A percentile compares a stretch with the other conserved stretches of the same genome.
Evolutionary conservation across 37 sponge, comb jelly and placozoan genomes (phyloP).

Genomic region (Trichoplax adhaerens): DNA sequence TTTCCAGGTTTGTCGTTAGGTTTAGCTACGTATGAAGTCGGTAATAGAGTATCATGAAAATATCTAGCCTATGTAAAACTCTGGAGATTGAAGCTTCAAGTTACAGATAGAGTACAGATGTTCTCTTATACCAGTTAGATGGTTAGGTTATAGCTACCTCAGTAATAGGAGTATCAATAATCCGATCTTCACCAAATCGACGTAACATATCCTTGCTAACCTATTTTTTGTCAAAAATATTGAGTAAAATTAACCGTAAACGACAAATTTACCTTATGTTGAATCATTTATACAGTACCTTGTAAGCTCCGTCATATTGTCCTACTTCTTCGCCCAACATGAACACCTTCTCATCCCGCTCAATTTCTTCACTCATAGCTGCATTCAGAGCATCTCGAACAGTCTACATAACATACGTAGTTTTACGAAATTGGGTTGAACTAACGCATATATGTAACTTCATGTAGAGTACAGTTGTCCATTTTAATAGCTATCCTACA

Average conservation of each 20-base stretch:
- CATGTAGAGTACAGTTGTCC: too few species aligned
- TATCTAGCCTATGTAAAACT: too few species aligned
- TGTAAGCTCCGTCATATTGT: conserved; percentile 74
- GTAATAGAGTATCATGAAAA: too few species aligned
- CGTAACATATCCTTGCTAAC: conserved; percentile 59
- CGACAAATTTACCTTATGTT: neutral
- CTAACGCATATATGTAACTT: too few species aligned
- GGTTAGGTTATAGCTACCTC: conserved; percentile 1
- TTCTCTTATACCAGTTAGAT: too few species aligned
- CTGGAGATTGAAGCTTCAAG: too few species aligned
- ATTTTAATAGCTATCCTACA: too few species aligned
- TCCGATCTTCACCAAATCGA: conserved; percentile 45
- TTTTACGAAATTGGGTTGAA: too few species aligned
- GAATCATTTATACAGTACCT: neutral
- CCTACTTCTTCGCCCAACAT: conserved; percentile 97
- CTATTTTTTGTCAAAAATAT: conserved; percentile 1
- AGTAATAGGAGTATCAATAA: conserved; percentile 94
- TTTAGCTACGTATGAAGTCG: too few species aligned
- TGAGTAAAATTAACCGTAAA: too few species aligned
- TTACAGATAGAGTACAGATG: too few species aligned
- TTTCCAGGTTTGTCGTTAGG: too few species aligned
- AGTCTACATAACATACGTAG: conserved; percentile 2
- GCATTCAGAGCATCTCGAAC: conserved; percentile 82
- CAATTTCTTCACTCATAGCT: conserved; percentile 89
- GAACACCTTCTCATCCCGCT: conserved; percentile 65